Evolutionary conservation across 2,797 vertebrate species (phyloP).

Genomic region (Manis crassicaudata): DNA sequence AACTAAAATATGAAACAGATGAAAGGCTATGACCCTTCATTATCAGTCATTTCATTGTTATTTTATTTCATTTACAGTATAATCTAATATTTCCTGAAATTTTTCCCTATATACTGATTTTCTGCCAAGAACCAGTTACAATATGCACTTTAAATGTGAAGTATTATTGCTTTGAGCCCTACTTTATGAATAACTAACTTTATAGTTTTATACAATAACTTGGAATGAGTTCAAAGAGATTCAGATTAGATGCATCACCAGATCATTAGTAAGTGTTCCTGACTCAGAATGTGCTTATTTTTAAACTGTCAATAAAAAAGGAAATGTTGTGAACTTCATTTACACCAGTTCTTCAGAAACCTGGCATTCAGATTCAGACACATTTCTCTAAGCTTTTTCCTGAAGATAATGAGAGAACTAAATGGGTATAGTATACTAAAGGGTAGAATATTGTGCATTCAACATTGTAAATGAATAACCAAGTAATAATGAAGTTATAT

Average conservation of each 20-base stretch:
- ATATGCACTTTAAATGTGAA: constrained; percentile 41
- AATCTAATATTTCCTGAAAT: neutral
- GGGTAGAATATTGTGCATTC: neutral
- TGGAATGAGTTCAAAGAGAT: constrained; percentile 33
- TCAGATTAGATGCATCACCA: neutral
- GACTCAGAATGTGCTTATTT: neutral
- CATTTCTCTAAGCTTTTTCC: neutral
- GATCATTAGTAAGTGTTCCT: neutral
- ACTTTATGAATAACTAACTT: constrained; percentile 27
- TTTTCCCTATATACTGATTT: constrained; percentile 12
- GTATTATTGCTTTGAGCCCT: neutral
- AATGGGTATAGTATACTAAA: neutral
- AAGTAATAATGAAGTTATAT: constrained; percentile 5
- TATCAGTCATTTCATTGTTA: constrained; percentile 5
- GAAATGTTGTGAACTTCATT: neutral
- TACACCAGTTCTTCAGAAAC: constrained; percentile 19
- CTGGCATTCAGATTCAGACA: neutral
- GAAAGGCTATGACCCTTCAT: neutral
- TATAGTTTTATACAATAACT: constrained; percentile 6
- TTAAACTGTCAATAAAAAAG: constrained; percentile 1
- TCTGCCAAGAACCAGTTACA: neutral
- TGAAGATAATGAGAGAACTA: neutral
- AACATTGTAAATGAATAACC: neutral
- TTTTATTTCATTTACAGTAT: constrained; percentile 47
- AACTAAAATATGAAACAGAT: constrained; percentile 23